Conservation (phyloP, 2,797 vertebrate genomes). For the Tolypeutes matacus region DNA sequence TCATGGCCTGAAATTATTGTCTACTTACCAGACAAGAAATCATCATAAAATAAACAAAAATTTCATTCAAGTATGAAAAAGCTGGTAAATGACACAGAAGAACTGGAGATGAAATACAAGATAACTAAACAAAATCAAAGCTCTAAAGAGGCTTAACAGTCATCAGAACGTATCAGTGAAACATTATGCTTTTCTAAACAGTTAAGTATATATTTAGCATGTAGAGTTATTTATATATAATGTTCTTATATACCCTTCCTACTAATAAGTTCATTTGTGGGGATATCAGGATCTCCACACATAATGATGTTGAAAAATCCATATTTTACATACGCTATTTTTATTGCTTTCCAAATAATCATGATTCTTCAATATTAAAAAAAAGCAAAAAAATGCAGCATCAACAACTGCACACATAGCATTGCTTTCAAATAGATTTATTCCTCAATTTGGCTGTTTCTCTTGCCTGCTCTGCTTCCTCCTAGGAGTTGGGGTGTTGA, state of each 20-base stretch:
- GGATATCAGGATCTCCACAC: constrained; percentile 59
- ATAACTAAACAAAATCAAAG: constrained; percentile 74
- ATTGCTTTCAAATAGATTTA: neutral
- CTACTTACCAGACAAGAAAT: constrained; percentile 52
- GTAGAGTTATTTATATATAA: constrained; percentile 60
- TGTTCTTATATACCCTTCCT: constrained; percentile 52
- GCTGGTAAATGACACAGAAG: constrained; percentile 59
- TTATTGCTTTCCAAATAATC: neutral
- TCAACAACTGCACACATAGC: neutral
- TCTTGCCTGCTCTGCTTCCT: neutral
- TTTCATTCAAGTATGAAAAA: constrained; percentile 69
- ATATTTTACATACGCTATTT: neutral
- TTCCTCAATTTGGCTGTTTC: neutral
- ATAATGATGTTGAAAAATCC: constrained; percentile 5
- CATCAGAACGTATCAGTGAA: neutral
- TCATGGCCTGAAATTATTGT: constrained; percentile 42
- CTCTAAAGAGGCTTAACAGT: neutral
- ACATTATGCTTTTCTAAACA: constrained; percentile 23
- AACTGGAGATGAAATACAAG: constrained; percentile 63
- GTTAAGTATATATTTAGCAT: neutral
- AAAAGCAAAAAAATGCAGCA: neutral
- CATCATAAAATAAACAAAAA: constrained; percentile 64
- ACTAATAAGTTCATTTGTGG: constrained; percentile 50
- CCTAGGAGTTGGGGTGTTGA: neutral
- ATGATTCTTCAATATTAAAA: constrained; percentile 25